Evolutionary conservation across 1,140 invertebrate species (phyloP), one percentile per base, ranked within the genome.

Genomic region (Diuraphis noxia): DNA sequence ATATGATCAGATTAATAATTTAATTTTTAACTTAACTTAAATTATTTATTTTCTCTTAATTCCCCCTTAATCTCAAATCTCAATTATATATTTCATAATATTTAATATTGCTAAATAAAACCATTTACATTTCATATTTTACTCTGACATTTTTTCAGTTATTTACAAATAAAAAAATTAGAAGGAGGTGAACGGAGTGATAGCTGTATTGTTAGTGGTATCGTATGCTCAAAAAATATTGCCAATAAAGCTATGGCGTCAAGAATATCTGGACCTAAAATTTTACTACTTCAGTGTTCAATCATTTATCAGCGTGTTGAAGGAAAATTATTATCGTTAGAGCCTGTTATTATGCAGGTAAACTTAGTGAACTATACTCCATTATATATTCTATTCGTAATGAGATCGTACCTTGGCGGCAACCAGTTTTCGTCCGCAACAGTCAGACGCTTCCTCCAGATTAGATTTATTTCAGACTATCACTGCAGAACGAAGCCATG

Each of bases 151-250:
- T 36, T 46, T 56, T 92, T 4, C 91, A 94, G 94, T 85, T 94
- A 98, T 94, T 96, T 99, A 30, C 97, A 98, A 93, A 96, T 99
- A 92, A 99, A 99, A 94, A 99, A 98, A 94, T 96, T 98, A 43
- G 95, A 97, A 3, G 98, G 98, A 49, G 98, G 97, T 1, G 94
- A 93, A 19, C 95, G 96, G 93, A 95, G 94, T 46, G 97, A 99
- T 92, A 97, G 97, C 36, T 94, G 95, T 92, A 95, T 99, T 85
- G 94, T 99, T 0, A 96, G 96, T 92, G 98, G 98, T 4, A 96
- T 98, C 8, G 97, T 98, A 5, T 98, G 97, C 93, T 97, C 96
- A 30, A 99, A 99, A 95, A 98, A 99, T 94, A 96, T 99, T 0
- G 97, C 97, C 0, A 98, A 99, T 94, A 96, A 97, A 93, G 95